Conservation (phyloP, 1,140 invertebrate species). For the Drosophila mojavensis region DNA sequence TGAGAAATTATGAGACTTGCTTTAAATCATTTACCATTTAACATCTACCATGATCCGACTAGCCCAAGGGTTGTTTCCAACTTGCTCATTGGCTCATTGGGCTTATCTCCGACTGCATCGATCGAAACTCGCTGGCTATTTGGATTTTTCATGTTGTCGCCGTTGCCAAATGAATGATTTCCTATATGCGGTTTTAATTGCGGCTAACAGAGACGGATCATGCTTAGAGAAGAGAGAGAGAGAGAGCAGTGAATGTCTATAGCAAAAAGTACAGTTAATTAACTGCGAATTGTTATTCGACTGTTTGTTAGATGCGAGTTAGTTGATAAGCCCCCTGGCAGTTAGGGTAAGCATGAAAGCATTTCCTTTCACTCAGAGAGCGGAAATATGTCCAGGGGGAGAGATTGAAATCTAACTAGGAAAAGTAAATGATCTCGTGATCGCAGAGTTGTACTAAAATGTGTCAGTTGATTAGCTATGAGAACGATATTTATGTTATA, state of each 20-base stretch:
- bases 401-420: background rate
- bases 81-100: slow-evolving; percentile 54
- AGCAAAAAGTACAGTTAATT: slow-evolving; percentile 68
- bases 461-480: background rate
- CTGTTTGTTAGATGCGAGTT: slow-evolving; percentile 49
- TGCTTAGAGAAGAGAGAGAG: background rate
- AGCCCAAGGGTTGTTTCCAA: slow-evolving; percentile 49
- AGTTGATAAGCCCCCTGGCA: slow-evolving; percentile 52
- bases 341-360: slow-evolving; percentile 20
- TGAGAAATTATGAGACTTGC: slow-evolving; percentile 78
- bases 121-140: slow-evolving; percentile 51
- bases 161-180: slow-evolving; percentile 76
- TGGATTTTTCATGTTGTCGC: slow-evolving; percentile 36
- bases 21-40: slow-evolving; percentile 81
- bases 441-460: background rate
- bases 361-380: slow-evolving; percentile 37
- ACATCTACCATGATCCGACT: slow-evolving; percentile 30
- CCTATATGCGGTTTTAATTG: slow-evolving; percentile 78
- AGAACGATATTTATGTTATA: background rate
- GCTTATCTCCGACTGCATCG: slow-evolving; percentile 53
- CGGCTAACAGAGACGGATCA: slow-evolving; percentile 39
- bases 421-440: slow-evolving; percentile 7
- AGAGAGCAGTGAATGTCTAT: background rate
- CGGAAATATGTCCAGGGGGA: slow-evolving; percentile 1
- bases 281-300: slow-evolving; percentile 69